Evolutionary conservation across 2,888 invertebrate genomes (phyloP).

Genomic region (Drosophila antonietae): DNA sequence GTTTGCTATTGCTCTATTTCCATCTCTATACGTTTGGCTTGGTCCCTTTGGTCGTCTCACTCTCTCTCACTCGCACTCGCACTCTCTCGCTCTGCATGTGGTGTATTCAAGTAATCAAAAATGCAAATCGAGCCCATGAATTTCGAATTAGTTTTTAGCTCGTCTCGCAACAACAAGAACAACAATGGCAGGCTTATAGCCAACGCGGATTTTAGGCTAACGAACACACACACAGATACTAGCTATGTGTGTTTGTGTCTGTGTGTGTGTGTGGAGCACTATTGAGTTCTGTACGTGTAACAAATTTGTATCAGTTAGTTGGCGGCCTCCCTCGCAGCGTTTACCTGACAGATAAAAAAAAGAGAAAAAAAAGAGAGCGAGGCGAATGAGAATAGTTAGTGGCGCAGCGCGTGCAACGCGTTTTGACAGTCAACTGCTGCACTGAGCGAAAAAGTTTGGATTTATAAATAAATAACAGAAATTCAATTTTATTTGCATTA

Average conservation of each 20-base stretch:
- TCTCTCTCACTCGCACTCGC: not conserved
- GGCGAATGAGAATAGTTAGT: conserved; percentile 40
- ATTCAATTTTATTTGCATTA: too few species aligned
- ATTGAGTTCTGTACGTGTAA: conserved; percentile 64
- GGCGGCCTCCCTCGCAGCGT: conserved; percentile 46
- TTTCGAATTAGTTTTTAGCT: conserved; percentile 81
- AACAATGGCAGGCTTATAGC: conserved; percentile 53
- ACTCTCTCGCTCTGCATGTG: conserved; percentile 21
- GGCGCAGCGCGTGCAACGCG: conserved; percentile 40
- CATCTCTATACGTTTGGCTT: conserved; percentile 9
- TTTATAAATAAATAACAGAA: not conserved
- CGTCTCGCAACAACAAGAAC: conserved; percentile 40
- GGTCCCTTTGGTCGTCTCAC: not conserved
- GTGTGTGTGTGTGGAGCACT: conserved; percentile 11
- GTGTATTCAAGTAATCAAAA: conserved; percentile 83
- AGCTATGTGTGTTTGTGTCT: too few species aligned
- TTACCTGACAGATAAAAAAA: conserved; percentile 34
- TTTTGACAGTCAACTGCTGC: conserved; percentile 34
- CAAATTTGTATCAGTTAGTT: conserved; percentile 79
- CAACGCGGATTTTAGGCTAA: conserved; percentile 75
- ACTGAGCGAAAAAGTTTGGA: conserved; percentile 20
- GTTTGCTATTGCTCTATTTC: conserved; percentile 29
- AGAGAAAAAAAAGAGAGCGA: conserved; percentile 1
- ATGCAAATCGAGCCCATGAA: conserved; percentile 84
- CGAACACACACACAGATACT: conserved; percentile 60